Conservation (phyloP, 2,888 invertebrate species). For the Cosmia trapezina region DNA sequence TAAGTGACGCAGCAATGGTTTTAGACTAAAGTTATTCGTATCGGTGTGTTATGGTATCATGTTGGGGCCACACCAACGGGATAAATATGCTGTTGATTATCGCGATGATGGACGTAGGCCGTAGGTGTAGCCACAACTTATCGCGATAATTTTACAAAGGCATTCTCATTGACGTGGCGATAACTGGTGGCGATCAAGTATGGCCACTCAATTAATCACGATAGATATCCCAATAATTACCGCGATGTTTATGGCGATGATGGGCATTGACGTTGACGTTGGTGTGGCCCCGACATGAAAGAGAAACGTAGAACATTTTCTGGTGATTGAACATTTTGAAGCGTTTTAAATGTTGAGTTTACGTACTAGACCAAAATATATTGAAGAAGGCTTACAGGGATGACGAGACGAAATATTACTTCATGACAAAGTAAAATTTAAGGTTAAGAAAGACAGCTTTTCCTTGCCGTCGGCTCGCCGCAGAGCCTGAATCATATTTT, state of each 20-base stretch:
- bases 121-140: too few species aligned
- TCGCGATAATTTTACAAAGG: too few species aligned
- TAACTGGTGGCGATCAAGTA: too few species aligned
- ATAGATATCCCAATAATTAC: too few species aligned
- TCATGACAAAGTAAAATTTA: not conserved
- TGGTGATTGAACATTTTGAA: not conserved
- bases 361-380: not conserved
- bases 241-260: too few species aligned
- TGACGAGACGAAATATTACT: not conserved
- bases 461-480: not conserved
- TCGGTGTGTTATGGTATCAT: not conserved
- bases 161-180: too few species aligned
- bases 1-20: conserved; percentile 52
- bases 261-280: too few species aligned
- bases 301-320: not conserved
- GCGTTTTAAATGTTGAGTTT: conserved; percentile 13
- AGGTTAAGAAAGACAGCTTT: not conserved
- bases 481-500: not conserved
- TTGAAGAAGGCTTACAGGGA: not conserved
- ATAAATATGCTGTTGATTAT: too few species aligned
- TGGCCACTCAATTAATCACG: too few species aligned
- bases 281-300: too few species aligned
- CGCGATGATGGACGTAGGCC: too few species aligned
- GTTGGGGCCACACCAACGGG: too few species aligned
- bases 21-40: conserved; percentile 47